Percentiles rank a stretch among this genome's conserved stretches.
Conservation (phyloP, 2,888 invertebrate species). For the Callyntrura guangdongensis region DNA sequence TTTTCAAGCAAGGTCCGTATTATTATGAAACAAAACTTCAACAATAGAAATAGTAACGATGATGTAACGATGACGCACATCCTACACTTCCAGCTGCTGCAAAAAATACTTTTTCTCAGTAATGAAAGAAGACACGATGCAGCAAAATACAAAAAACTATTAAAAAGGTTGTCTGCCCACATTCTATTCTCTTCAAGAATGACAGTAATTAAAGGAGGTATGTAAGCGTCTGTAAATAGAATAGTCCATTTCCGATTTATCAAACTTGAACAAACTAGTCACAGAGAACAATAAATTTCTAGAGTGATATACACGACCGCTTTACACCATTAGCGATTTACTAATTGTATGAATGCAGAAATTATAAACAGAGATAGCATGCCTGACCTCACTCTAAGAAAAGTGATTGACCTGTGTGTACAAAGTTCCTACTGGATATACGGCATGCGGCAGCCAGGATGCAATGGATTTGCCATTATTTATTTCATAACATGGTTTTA, state of each 20-base stretch:
- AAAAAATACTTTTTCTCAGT: background rate
- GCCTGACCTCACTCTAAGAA: conserved; percentile 1
- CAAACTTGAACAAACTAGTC: conserved; percentile 34
- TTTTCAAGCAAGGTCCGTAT: conserved; percentile 22
- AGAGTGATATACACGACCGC: background rate
- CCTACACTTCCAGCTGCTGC: conserved; percentile 16
- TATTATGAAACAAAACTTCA: too few species aligned
- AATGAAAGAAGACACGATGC: conserved; percentile 44
- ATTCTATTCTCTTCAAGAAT: background rate
- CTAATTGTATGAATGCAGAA: background rate
- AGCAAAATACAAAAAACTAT: conserved; percentile 24
- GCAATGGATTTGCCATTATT: too few species aligned
- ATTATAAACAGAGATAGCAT: background rate
- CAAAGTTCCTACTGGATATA: background rate
- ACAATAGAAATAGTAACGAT: background rate
- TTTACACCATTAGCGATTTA: background rate
- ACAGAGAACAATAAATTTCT: conserved; percentile 17
- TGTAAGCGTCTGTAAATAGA: background rate
- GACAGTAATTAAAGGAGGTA: background rate
- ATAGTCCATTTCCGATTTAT: conserved; percentile 34
- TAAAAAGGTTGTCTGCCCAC: background rate
- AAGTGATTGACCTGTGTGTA: background rate
- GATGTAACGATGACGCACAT: conserved; percentile 24
- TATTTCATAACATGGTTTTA: too few species aligned
- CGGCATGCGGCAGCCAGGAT: too few species aligned